A percentile compares a stretch with the other conserved stretches of the same genome.
These are phyloP conservation scores for Typhlichthys subterraneus DNA, from an alignment of 2,797 vertebrate genomes.

Conservation along the genomic window DNA sequence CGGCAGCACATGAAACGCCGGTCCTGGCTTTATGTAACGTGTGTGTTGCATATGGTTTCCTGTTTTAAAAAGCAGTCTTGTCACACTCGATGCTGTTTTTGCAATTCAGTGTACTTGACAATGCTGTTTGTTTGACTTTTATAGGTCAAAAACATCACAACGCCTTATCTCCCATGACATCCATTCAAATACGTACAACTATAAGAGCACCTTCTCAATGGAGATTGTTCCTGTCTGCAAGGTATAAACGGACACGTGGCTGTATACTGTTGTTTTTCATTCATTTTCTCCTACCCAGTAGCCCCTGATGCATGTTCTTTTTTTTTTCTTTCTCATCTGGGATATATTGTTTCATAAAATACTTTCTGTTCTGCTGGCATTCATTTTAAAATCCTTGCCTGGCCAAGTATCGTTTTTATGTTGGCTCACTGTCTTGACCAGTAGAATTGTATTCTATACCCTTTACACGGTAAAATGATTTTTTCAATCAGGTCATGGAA, in stretches of 20 bases:
- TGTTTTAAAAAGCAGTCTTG: neutral
- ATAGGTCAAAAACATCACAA: constrained; percentile 91
- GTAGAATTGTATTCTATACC: neutral
- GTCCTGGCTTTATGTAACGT: neutral
- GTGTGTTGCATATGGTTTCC: neutral
- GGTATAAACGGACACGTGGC: constrained; percentile 67
- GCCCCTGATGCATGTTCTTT: neutral
- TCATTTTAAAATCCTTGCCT: neutral
- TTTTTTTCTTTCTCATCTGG: too few species aligned
- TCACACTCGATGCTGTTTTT: neutral
- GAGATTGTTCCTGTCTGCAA: constrained; percentile 98
- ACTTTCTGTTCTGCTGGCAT: constrained; percentile 2
- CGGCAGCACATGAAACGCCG: neutral
- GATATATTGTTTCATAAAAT: constrained; percentile 11
- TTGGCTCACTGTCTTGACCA: constrained; percentile 6
- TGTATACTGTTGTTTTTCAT: constrained; percentile 1
- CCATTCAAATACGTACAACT: constrained; percentile 94
- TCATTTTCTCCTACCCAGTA: neutral
- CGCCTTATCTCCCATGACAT: constrained; percentile 96
- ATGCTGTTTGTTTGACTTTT: constrained; percentile 23
- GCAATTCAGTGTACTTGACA: neutral
- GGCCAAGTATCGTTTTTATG: constrained; percentile 12
- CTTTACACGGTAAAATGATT: too few species aligned
- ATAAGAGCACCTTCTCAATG: constrained; percentile 96
- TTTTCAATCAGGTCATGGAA: too few species aligned